Evolutionary conservation across 2,888 invertebrate genomes (phyloP), one percentile per base, ranked within the genome.

Genomic region (Timema cristinae): DNA sequence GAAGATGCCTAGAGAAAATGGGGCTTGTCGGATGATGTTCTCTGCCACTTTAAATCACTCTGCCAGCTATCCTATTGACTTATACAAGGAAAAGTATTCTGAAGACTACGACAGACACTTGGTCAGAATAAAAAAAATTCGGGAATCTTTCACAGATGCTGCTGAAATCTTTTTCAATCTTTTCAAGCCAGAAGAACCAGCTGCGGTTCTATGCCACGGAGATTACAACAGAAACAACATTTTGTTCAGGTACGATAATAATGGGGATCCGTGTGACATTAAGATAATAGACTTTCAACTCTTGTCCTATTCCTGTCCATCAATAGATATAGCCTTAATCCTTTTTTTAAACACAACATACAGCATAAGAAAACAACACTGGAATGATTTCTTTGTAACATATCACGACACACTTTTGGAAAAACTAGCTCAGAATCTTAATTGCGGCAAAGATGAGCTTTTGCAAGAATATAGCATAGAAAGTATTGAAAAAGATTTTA

Each of bases 221-320:
- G 83, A 83, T 75, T 76, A 82, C 56, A 82, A 81, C 79, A 78
- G 81, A 5, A 82, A 82, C 74, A 83, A 83, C 76, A 77, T 82
- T 48, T 71, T 83, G 16, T 81, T 79, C 73, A 79, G 79, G 51
- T 82, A 82, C 72, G 78, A 78, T 52, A 69, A 50, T 2, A 73
- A 77, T 6, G 77, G 74, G 8, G 61, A 48, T 9, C 77, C 77
- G 0, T 67, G 66, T 10, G 73, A 72, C 49, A 68, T 76, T 10
- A 70, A 75, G 9, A 54, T 76, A 52, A 70, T 76, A 48, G 78
- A 78, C 68, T 49, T 77, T 32, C 73, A 73, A 47, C 67, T 54
- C 11, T 15, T 67, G 2, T 68, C 75, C 6, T 79, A 79, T 56
- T 79, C 80, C 66, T 80, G 81, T 49, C 81, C 82, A 6, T 80